These are phyloP conservation scores for Diplazon laetatorius DNA, from an alignment of 2,888 invertebrate genomes.

Conservation along the genomic window DNA sequence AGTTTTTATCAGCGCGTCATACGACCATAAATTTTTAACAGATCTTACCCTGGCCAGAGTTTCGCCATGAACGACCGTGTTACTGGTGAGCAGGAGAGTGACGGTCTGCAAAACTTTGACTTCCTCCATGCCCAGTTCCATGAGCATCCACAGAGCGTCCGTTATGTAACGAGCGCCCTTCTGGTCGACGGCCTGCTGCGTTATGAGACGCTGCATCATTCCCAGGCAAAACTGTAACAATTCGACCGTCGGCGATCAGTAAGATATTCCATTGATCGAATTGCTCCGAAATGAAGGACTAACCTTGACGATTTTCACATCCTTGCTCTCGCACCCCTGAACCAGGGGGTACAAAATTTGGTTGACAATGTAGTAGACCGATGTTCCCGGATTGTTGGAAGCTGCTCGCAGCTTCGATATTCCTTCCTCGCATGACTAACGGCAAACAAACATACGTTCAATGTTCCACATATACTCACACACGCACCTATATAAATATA, in stretches of 20 bases:
- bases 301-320: slow-evolving; percentile 96
- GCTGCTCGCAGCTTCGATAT: slow-evolving; percentile 92
- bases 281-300: background rate
- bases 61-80: slow-evolving; percentile 96
- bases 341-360: slow-evolving; percentile 98
- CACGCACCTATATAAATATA: too few relatives aligned
- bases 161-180: slow-evolving; percentile 97
- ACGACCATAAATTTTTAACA: background rate
- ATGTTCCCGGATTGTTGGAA: slow-evolving; percentile 89
- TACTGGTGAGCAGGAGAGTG: slow-evolving; percentile 96
- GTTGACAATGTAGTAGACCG: slow-evolving; percentile 94
- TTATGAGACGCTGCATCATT: slow-evolving; percentile 96
- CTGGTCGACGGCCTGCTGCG: slow-evolving; percentile 93
- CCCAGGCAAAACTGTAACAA: slow-evolving; percentile 92
- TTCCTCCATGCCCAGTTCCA: slow-evolving; percentile 97
- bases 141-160: slow-evolving; percentile 95
- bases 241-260: background rate
- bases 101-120: slow-evolving; percentile 98
- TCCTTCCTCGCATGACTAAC: slow-evolving; percentile 97
- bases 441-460: slow-evolving; percentile 63
- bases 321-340: slow-evolving; percentile 98
- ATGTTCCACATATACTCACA: background rate
- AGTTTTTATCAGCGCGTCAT: too few relatives aligned
- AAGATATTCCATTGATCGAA: too few relatives aligned
- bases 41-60: slow-evolving; percentile 92